Evolutionary conservation across 2,797 vertebrate species (phyloP).

Genomic region (Poeciliopsis gracilis): DNA sequence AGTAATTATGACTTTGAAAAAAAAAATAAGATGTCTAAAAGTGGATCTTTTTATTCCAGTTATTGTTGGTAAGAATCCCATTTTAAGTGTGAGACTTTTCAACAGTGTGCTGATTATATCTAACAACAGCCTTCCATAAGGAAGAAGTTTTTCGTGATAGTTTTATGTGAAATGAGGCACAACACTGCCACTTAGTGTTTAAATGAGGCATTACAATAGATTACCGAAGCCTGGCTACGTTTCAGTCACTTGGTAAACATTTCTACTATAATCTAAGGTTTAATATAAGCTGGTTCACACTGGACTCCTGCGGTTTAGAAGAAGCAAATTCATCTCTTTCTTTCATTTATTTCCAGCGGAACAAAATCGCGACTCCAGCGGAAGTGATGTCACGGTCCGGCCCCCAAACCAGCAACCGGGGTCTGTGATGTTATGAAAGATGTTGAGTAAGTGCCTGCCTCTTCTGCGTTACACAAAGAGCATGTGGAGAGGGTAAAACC

Average conservation of each 20-base stretch:
- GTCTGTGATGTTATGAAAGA: conserved; percentile 69
- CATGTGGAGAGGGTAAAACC: not conserved
- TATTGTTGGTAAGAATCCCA: not conserved
- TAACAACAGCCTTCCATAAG: not conserved
- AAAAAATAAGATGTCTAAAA: not conserved
- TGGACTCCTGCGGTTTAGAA: not conserved
- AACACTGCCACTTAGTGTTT: conserved; percentile 29
- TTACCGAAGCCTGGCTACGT: not conserved
- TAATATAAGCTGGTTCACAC: not conserved
- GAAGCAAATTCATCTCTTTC: not conserved
- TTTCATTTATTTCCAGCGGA: not conserved
- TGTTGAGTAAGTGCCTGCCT: conserved; percentile 60
- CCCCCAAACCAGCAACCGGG: conserved; percentile 37
- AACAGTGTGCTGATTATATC: not conserved
- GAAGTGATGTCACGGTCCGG: conserved; percentile 66
- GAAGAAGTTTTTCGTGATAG: not conserved
- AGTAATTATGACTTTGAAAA: not conserved
- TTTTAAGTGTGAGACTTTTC: not conserved
- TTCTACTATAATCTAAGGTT: not conserved
- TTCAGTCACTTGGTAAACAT: not conserved
- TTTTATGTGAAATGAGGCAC: not conserved
- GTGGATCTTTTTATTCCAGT: not conserved
- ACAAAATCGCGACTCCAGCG: conserved; percentile 27
- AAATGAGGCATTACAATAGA: not conserved
- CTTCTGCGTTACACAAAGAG: conserved; percentile 19